phyloP scores from a whole-genome alignment of 2,113 vertebrate species.

The Caranx ignobilis region DNA sequence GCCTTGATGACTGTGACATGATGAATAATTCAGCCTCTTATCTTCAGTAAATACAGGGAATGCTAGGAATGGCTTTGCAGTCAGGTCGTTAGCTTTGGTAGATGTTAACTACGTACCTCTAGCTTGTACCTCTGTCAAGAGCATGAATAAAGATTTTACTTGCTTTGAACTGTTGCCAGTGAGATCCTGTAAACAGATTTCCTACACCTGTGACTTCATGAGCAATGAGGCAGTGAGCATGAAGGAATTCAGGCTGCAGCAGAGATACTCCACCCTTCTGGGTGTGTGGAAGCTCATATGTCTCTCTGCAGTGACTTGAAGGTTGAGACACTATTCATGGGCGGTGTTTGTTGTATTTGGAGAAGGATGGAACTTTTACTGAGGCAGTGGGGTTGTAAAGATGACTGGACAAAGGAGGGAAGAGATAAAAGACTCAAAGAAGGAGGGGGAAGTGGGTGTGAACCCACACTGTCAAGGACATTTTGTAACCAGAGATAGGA shows the following conservation, averaged over 20 bases:
- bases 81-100: not conserved
- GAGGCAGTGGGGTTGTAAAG: constrained; percentile 45
- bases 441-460: constrained; percentile 38
- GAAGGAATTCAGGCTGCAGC: constrained; percentile 43
- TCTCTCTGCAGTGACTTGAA: constrained; percentile 25
- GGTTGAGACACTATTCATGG: constrained; percentile 56
- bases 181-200: constrained; percentile 21
- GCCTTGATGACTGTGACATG: not conserved
- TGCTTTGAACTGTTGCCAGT: not conserved
- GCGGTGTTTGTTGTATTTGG: constrained; percentile 41
- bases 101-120: not conserved
- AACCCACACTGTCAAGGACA: constrained; percentile 55
- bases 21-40: constrained; percentile 27
- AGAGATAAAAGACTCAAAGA: constrained; percentile 53
- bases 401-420: constrained; percentile 36
- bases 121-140: not conserved
- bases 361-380: constrained; percentile 33
- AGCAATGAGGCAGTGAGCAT: constrained; percentile 20
- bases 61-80: not conserved
- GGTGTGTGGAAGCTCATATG: constrained; percentile 36
- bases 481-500: constrained; percentile 74
- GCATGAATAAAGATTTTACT: not conserved
- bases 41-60: constrained; percentile 6
- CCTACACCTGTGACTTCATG: not conserved
- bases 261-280: constrained; percentile 51